phyloP scores from a whole-genome alignment of 2,113 vertebrate genomes.

The Talpa occidentalis region DNA sequence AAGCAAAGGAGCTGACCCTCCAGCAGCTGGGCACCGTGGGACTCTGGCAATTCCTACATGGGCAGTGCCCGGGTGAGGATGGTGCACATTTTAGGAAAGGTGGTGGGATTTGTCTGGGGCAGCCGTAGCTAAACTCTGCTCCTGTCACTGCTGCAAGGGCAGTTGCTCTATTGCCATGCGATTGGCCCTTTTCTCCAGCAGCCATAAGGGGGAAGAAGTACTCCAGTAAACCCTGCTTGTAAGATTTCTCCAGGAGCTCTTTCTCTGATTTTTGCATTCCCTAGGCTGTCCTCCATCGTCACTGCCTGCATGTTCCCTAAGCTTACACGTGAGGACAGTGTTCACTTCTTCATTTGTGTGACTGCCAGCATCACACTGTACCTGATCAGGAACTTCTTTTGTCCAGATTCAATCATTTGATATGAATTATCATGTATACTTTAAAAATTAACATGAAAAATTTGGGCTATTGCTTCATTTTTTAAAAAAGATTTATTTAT shows the following conservation, averaged over 20 bases:
- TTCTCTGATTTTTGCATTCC: background rate
- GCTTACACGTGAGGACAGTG: background rate
- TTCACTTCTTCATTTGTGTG: background rate
- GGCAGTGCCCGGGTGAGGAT: conserved; percentile 86
- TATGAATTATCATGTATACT: conserved; percentile 23
- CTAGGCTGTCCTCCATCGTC: background rate
- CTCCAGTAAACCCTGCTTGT: background rate
- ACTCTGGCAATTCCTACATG: conserved; percentile 90
- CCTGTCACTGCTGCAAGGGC: background rate
- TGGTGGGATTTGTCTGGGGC: background rate
- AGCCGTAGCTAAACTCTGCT: background rate
- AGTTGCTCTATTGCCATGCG: background rate
- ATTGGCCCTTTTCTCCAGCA: background rate
- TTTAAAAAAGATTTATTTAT: too few species aligned
- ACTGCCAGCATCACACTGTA: background rate
- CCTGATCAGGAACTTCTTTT: background rate
- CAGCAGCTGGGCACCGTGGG: conserved; percentile 91
- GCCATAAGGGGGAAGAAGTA: background rate
- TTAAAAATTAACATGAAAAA: background rate
- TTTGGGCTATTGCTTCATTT: background rate
- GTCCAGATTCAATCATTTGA: background rate
- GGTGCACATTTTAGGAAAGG: background rate
- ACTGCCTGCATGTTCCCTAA: background rate
- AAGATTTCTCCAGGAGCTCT: background rate
- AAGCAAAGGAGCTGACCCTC: conserved; percentile 87